Evolutionary conservation across 2,888 invertebrate genomes (phyloP), one percentile per base, ranked within the genome.

Genomic region (Acanthopleura granulata): DNA sequence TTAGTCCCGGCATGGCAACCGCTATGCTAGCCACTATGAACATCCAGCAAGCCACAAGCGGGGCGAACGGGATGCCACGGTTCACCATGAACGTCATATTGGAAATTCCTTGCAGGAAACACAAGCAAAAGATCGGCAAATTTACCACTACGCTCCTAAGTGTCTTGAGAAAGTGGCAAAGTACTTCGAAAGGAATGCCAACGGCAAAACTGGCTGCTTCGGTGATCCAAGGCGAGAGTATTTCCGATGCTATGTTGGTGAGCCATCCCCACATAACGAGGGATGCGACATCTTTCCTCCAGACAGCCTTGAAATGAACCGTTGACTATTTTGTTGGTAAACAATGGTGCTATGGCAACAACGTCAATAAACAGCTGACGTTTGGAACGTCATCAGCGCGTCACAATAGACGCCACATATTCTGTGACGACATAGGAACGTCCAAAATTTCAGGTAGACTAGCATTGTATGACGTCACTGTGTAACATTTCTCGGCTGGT

Each of bases 21-120:
- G 29, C 29, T 3, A 66, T 27, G 25, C 66, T 27, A 25, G 25
- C 22, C 18, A 27, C 66, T 16, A 66, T 66, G 29, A 66, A 66
- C 66, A 27, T 27, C 66, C 66, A 66, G 14, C 66, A 66, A 6
- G 66, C 66, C 16, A 66, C 16, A 3, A 66, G 25, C 66, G 66
- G 66, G 3, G 66, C 66, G 66, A 66, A 66, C 1, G 66, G 66
- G 25, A 66, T 66, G 6, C 66, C 66, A 6, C 22, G 22, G 29
- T 66, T 66, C 25, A 27, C 66, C 66, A 27, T 66, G 29, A 66
- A 27, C 66, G 29, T 66, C 29, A 27, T 66, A 27, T 22, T 27
- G 25, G 15, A 27, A 27, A 66, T 25, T 27, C 66, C 22, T 6
- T 18, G 16, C 29, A 25, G 22, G 16, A 66, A 66, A 14, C 66